phyloP scores from a whole-genome alignment of 1,140 invertebrate species.

The Drosophila tani region DNA sequence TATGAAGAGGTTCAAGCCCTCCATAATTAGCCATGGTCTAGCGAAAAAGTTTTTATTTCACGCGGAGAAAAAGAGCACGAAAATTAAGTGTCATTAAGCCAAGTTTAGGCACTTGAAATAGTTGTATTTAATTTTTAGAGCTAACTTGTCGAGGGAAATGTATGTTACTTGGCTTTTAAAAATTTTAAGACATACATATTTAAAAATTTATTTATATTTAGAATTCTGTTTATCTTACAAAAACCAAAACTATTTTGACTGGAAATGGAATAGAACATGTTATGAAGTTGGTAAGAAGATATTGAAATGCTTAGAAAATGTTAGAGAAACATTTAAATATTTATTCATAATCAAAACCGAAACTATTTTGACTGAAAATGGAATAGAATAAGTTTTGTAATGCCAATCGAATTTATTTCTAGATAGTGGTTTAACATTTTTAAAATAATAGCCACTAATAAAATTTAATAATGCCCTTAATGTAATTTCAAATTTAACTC shows the following conservation, averaged over 20 bases:
- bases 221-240: not conserved
- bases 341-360: not conserved
- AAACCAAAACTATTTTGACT: not conserved
- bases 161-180: not conserved
- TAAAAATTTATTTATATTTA: not conserved
- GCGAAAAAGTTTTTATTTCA: conserved; percentile 13
- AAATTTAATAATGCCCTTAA: too few species aligned
- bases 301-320: not conserved
- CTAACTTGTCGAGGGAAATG: too few species aligned
- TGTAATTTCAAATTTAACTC: not conserved
- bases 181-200: not conserved
- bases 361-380: not conserved
- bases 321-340: not conserved
- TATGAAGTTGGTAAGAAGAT: not conserved
- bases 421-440: too few species aligned
- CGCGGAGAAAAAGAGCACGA: not conserved
- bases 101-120: not conserved
- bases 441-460: too few species aligned
- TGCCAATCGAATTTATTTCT: too few species aligned
- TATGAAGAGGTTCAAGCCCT: conserved; percentile 36
- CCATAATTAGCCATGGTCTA: conserved; percentile 51
- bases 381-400: not conserved
- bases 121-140: not conserved
- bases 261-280: not conserved
- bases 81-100: conserved; percentile 6